phyloP scores from a whole-genome alignment of 2,113 vertebrate genomes.

The Sitta europaea region DNA sequence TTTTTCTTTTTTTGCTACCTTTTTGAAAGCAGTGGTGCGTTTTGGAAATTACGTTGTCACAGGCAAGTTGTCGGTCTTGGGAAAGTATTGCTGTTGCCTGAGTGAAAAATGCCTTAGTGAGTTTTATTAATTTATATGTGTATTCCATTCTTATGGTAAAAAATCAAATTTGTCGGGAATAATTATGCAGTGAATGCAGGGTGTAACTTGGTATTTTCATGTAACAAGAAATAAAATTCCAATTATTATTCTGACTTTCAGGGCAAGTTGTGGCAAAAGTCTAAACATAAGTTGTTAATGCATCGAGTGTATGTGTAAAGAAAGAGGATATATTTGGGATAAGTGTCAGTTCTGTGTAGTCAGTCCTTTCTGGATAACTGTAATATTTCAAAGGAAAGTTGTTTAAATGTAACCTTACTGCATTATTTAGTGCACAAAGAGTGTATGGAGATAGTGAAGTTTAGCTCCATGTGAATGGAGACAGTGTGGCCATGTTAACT shows the following conservation, averaged over 20 bases:
- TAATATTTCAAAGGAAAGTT: neutral
- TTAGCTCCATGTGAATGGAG: neutral
- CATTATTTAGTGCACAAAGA: neutral
- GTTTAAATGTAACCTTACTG: neutral
- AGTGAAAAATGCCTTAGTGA: neutral
- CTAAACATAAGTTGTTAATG: neutral
- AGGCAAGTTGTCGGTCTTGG: neutral
- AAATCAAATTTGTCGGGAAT: neutral
- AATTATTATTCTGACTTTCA: neutral
- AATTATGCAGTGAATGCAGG: neutral
- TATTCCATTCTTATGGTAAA: neutral
- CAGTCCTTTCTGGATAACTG: neutral
- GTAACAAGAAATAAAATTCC: neutral
- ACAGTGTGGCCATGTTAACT: fast-evolving
- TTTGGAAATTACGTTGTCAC: neutral
- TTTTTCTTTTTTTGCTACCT: neutral
- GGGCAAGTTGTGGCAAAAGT: neutral
- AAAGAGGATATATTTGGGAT: neutral
- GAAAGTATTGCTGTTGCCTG: neutral
- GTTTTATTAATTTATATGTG: neutral
- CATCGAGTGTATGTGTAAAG: neutral
- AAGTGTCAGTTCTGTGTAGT: neutral
- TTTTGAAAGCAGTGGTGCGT: neutral
- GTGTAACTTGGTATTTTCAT: neutral
- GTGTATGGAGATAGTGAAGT: neutral